Evolutionary conservation across 2,113 vertebrate genomes (phyloP), one percentile per base, ranked within the genome.

Genomic region (Tinamus guttatus): DNA sequence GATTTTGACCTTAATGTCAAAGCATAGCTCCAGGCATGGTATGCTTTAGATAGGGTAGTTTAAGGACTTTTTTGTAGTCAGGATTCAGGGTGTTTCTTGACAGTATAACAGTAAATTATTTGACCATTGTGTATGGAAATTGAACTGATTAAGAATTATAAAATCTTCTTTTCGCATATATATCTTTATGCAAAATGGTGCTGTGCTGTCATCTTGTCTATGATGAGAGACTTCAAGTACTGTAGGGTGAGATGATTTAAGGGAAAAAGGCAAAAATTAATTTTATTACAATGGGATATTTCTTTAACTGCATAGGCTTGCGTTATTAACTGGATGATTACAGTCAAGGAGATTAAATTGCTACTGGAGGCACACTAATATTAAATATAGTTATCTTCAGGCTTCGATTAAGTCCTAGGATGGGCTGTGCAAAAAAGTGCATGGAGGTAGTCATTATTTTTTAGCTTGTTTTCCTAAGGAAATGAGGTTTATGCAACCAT

Each of bases 401-500:
- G 36, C 27, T 75, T 92, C 6, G 9, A 11, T 69, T 14, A 75
- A 83, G 17, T 79, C 38, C 54, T 58, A 68, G 36, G 41, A 45
- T 56, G 30, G 14, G 47, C 22, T 85, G 45, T 77, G 93, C 85
- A 81, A 81, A 94, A 95, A 90, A 49, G 24, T 90, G 80, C 20
- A 28, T 22, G n/a, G 12, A 56, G 36, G 30, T 32, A 63, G 60
- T 79, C 93, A 59, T 5, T 70, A 67, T 78, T 83, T 81, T 87
- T 90, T 62, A 91, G 41, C 40, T 40, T 80, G n/a, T 77, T 62
- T 92, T 83, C 49, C 76, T 64, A 83, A 85, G 82, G 90, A 96
- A 94, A 85, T 80, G 85, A 90, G 36, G 54, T 96, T 92, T 88
- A 40, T 92, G 62, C 85, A 94, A 47, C 60, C 88, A 47, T 38